Evolutionary conservation across 2,888 invertebrate genomes (phyloP).

Genomic region (Tipula helvola): DNA sequence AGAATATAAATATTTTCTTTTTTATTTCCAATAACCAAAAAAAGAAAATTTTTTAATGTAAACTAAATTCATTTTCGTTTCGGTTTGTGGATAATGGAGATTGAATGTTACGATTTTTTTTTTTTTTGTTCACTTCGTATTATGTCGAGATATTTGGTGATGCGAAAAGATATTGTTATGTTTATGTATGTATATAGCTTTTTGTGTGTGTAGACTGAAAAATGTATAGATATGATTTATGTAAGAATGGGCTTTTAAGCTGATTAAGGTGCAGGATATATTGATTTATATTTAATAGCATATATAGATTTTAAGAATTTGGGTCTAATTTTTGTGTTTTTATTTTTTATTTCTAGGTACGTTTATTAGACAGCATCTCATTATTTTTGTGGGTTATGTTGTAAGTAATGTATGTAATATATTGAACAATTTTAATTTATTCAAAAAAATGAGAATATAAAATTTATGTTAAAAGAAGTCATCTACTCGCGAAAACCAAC

Average conservation of each 20-base stretch:
- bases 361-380: not conserved
- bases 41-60: not conserved
- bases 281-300: not conserved
- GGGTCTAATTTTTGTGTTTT: not conserved
- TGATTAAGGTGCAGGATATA: not conserved
- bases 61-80: not conserved
- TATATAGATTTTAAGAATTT: too few relatives aligned
- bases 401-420: too few relatives aligned
- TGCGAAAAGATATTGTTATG: not conserved
- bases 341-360: not conserved
- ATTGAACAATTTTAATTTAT: too few relatives aligned
- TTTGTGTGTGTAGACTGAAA: not conserved
- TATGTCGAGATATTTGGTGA: not conserved
- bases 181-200: too few relatives aligned
- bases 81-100: not conserved
- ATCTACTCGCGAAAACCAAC: too few relatives aligned
- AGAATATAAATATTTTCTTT: not conserved
- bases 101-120: not conserved
- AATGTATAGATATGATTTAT: not conserved
- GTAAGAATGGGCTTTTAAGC: not conserved
- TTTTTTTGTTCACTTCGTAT: not conserved
- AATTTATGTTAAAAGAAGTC: too few relatives aligned
- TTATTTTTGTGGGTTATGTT: too few relatives aligned
- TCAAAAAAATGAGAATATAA: too few relatives aligned
- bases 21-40: not conserved